Percentiles rank a stretch among this genome's conserved stretches.
phyloP scores from a whole-genome alignment of 2,888 invertebrate genomes.

The Tetranychus truncatus region DNA sequence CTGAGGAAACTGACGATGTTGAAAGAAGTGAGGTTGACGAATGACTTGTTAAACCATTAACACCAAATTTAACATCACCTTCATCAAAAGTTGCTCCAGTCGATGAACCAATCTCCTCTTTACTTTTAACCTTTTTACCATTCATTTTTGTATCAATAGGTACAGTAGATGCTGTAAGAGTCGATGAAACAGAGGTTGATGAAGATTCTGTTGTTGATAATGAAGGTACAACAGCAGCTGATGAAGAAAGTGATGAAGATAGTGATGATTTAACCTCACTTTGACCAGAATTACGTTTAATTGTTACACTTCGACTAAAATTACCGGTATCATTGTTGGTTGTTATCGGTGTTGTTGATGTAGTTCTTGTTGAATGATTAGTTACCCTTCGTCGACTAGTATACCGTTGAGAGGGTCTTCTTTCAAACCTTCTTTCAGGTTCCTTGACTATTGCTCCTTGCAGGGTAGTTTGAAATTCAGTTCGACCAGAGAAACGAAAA shows the following conservation, averaged over 20 bases:
- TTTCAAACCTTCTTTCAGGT: constrained; percentile 58
- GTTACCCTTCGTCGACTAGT: constrained; percentile 55
- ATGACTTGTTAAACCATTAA: neutral
- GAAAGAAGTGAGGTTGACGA: neutral
- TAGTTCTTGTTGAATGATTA: neutral
- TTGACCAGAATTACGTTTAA: constrained; percentile 11
- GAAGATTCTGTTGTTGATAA: constrained; percentile 24
- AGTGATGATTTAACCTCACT: constrained; percentile 12
- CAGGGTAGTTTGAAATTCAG: constrained; percentile 81
- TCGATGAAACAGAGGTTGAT: constrained; percentile 9
- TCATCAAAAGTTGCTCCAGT: neutral
- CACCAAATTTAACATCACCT: neutral
- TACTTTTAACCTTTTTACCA: neutral
- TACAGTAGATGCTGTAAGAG: neutral
- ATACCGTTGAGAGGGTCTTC: constrained; percentile 87
- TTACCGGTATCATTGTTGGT: constrained; percentile 17
- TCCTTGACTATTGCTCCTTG: constrained; percentile 64
- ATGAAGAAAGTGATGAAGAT: constrained; percentile 13
- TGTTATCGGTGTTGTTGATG: constrained; percentile 16
- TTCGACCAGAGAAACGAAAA: constrained; percentile 73
- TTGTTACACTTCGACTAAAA: constrained; percentile 29
- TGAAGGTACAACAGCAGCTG: constrained; percentile 22
- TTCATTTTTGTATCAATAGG: neutral
- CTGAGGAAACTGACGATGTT: neutral
- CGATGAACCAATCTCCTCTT: neutral